phyloP scores from a whole-genome alignment of 1,140 invertebrate genomes.

The Megalonaias nervosa region DNA sequence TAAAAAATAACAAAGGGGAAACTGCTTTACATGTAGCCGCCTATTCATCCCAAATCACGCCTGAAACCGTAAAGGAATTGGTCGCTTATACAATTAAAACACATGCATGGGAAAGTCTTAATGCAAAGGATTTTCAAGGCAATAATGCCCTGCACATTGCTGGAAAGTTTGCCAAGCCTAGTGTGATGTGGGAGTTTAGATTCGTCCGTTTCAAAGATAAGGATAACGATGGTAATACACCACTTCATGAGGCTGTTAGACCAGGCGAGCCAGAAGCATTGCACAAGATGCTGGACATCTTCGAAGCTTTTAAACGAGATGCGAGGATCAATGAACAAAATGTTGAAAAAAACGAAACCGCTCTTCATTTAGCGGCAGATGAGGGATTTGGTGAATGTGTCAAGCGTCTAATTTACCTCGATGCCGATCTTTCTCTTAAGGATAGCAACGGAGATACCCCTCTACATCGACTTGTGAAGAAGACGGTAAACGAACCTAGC shows the following conservation, averaged over 20 bases:
- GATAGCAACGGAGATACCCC: conserved; percentile 56
- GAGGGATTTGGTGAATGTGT: conserved; percentile 44
- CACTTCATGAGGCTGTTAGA: conserved; percentile 46
- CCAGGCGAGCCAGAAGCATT: conserved; percentile 54
- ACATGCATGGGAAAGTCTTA: conserved; percentile 59
- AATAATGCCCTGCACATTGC: conserved; percentile 65
- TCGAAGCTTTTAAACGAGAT: conserved; percentile 59
- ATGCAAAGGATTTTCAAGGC: conserved; percentile 54
- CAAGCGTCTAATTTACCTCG: conserved; percentile 40
- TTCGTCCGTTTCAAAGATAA: conserved; percentile 54
- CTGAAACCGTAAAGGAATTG: conserved; percentile 48
- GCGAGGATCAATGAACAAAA: conserved; percentile 60
- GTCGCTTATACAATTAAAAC: conserved; percentile 61
- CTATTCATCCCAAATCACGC: conserved; percentile 47
- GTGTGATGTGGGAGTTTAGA: conserved; percentile 61
- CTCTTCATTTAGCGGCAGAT: conserved; percentile 55
- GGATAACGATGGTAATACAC: conserved; percentile 47
- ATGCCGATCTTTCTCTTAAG: conserved; percentile 47
- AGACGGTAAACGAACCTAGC: conserved; percentile 25
- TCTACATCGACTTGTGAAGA: conserved; percentile 47
- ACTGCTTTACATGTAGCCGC: conserved; percentile 60
- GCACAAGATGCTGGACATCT: conserved; percentile 60
- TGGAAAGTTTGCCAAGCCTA: conserved; percentile 55
- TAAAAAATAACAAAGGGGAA: conserved; percentile 57
- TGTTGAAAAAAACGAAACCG: conserved; percentile 38